Conservation (phyloP, 2,113 vertebrate genomes). For the Lycocorax pyrrhopterus region DNA sequence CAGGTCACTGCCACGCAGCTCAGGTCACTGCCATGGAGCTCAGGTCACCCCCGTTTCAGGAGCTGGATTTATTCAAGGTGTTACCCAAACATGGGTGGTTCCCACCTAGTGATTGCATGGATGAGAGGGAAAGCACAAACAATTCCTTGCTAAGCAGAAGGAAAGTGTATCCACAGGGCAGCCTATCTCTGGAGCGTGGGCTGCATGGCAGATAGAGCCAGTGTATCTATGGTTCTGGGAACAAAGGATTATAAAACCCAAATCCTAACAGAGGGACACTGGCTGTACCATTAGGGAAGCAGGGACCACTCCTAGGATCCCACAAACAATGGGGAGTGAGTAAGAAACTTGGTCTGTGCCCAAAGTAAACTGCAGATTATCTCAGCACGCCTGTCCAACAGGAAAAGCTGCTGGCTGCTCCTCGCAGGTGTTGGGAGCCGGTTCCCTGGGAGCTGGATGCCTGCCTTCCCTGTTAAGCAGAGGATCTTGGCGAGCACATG, state of each 20-base stretch:
- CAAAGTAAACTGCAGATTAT: not conserved
- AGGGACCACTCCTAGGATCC: not conserved
- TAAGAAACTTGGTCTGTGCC: not conserved
- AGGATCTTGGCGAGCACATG: not conserved
- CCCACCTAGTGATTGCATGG: not conserved
- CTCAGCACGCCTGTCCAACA: not conserved
- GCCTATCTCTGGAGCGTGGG: not conserved
- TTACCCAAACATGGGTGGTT: not conserved
- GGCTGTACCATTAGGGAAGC: not conserved
- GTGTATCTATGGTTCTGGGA: not conserved
- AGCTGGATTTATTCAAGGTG: not conserved
- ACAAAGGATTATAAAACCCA: not conserved
- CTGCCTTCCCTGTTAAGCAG: accelerated
- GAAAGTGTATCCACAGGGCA: not conserved
- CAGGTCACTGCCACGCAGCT: not conserved
- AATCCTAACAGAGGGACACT: not conserved
- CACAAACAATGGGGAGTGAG: not conserved
- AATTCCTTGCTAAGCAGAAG: not conserved
- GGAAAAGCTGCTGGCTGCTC: not conserved
- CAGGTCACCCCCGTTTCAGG: not conserved
- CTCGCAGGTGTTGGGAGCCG: not conserved
- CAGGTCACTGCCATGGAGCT: not conserved
- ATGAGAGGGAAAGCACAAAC: not conserved
- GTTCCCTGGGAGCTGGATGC: not conserved
- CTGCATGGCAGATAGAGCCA: not conserved